Base-by-base conservation (phyloP, 1,140 invertebrate species). In the Galleria mellonella region DNA sequence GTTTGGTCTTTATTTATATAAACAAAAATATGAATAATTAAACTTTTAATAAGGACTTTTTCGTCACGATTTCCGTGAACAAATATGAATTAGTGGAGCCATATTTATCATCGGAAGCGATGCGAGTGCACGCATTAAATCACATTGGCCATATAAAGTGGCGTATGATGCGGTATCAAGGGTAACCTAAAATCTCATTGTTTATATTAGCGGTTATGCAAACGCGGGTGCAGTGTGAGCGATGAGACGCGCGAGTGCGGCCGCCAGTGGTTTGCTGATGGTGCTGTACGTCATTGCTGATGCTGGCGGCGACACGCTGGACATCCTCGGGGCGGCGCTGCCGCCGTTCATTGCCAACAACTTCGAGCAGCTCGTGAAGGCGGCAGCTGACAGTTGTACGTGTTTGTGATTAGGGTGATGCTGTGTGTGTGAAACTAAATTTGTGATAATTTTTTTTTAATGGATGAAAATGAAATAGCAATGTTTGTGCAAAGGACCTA, bases 371-470 rank as follows among this genome's bases (percentile, higher is more conserved):
- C 65, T 81, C 2, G 46, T 81, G 17, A 55, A 53, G 32, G 64
- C 60, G 2, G 76, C 67, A 2, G 58, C 71, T 7, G 53, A 60
- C 10, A 66, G 69, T 4, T 79, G 75, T 79, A 66, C n/a, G 71
- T 76, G 9, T 32, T 50, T 40, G 44, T 40, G 36, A 51, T 57
- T 48, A 55, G 17, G 17, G 17, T 17, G 4, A 23, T 37, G 9
- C n/a, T 17, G 35, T 37, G 30, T 4, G 30, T 31, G 30, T 31
- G 9, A 5, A 29, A 29, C 28, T 29, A 12, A 9, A 2, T 10
- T 33, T 33, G 32, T 35, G 12, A 35, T 35, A 35, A 35, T 8
- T 3, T n/a, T n/a, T n/a, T n/a, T n/a, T n/a, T n/a, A n/a, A n/a
- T n/a, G n/a, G n/a, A n/a, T n/a, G n/a, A n/a, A n/a, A n/a, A n/a